These are phyloP conservation scores for Stigmatopora argus DNA, from an alignment of 2,113 vertebrate genomes.

Conservation along the genomic window DNA sequence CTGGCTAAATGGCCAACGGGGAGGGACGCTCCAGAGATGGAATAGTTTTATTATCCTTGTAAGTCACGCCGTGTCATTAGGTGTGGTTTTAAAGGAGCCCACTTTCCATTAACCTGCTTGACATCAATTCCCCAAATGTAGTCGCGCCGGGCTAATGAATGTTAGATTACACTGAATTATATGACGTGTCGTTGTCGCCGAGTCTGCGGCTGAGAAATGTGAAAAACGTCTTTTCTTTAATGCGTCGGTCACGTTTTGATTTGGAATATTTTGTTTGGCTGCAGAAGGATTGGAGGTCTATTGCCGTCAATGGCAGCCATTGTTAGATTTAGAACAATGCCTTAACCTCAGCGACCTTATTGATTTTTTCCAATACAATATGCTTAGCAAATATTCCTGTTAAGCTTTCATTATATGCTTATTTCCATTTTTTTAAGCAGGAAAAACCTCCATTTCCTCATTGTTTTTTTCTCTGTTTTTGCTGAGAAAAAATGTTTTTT, in stretches of 20 bases:
- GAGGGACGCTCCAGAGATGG: constrained; percentile 18
- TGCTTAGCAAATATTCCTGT: constrained; percentile 64
- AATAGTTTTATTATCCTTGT: constrained; percentile 44
- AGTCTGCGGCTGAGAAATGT: constrained; percentile 20
- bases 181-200: constrained; percentile 31
- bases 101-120: constrained; percentile 63
- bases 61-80: constrained; percentile 30
- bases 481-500: constrained; percentile 38
- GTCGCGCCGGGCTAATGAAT: constrained; percentile 53
- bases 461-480: constrained; percentile 43
- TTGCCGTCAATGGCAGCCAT: no score
- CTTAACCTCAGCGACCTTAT: constrained; percentile 42
- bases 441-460: constrained; percentile 56
- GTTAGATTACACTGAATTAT: constrained; percentile 54
- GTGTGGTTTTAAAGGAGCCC: constrained; percentile 48
- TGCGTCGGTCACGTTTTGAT: constrained; percentile 20
- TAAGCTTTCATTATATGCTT: constrained; percentile 71
- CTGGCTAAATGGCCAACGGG: constrained; percentile 34
- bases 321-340: not conserved
- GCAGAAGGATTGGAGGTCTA: not conserved
- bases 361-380: constrained; percentile 55
- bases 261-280: not conserved
- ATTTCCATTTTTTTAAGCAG: constrained; percentile 61
- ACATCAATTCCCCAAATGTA: constrained; percentile 63
- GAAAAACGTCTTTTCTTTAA: constrained; percentile 22